Conservation (phyloP, 2,888 invertebrate species). For the Eupeodes latifasciatus region DNA sequence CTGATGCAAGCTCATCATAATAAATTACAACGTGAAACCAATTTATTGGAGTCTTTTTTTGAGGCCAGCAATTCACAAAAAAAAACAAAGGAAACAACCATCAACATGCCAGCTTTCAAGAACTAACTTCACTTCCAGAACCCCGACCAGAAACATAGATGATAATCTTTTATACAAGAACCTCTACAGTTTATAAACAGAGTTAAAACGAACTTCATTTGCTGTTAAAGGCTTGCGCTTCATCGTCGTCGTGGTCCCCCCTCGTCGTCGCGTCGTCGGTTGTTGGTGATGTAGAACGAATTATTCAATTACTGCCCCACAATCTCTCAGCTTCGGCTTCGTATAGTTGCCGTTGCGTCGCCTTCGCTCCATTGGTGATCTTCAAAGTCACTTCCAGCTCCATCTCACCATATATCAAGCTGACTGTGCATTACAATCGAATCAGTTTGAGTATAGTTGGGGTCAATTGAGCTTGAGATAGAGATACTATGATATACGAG, state of each 20-base stretch:
- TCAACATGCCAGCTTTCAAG: conserved; percentile 32
- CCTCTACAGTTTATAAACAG: not conserved
- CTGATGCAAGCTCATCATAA: conserved; percentile 52
- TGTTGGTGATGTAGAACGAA: conserved; percentile 39
- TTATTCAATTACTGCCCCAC: conserved; percentile 37
- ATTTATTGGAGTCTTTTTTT: conserved; percentile 45
- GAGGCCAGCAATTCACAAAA: conserved; percentile 18
- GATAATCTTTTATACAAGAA: conserved; percentile 32
- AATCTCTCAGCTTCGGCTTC: not conserved
- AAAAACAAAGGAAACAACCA: conserved; percentile 7
- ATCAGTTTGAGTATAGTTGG: not conserved
- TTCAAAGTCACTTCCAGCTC: conserved; percentile 24
- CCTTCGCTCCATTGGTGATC: not conserved
- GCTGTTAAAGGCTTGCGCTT: not conserved
- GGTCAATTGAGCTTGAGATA: conserved; percentile 34
- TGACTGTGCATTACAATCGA: conserved; percentile 28
- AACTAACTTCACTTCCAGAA: conserved; percentile 41
- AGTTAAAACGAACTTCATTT: conserved; percentile 8
- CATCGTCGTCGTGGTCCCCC: not conserved
- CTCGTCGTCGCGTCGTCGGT: not conserved
- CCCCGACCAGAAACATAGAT: conserved; percentile 35
- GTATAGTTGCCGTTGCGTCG: not conserved
- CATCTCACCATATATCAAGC: not conserved
- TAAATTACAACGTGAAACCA: conserved; percentile 55
- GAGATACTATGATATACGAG: not conserved